phyloP scores from a whole-genome alignment of 2,797 vertebrate genomes.

The Pristis pectinata region DNA sequence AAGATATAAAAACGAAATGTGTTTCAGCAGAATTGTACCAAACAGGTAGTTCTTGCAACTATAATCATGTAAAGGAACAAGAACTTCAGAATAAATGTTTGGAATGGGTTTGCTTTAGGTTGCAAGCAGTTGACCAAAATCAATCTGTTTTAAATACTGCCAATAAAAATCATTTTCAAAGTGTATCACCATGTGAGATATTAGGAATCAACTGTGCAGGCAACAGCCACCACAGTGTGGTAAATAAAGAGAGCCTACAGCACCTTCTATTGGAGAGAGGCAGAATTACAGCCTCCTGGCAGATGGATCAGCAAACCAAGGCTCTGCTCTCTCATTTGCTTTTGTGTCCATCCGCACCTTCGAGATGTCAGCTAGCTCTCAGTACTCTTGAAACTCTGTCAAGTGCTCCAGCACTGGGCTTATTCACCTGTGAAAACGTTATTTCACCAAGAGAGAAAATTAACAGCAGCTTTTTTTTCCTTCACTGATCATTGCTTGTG shows the following conservation, averaged over 20 bases:
- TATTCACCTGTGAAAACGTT: conserved; percentile 36
- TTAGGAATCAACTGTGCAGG: not conserved
- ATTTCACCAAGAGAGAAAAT: conserved; percentile 37
- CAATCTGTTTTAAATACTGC: not conserved
- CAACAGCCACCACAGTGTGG: not conserved
- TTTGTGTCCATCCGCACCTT: conserved; percentile 18
- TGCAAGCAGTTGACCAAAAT: not conserved
- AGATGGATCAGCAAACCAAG: not conserved
- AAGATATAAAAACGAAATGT: not conserved
- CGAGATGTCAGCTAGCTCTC: conserved; percentile 26
- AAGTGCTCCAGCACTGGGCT: not conserved
- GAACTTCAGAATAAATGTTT: not conserved
- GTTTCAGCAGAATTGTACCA: not conserved
- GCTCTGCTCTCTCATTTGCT: conserved; percentile 20
- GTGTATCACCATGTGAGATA: not conserved
- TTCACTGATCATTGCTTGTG: conserved; percentile 42
- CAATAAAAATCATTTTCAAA: not conserved
- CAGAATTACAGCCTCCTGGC: conserved; percentile 27
- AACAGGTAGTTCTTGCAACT: too few species aligned
- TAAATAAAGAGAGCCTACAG: conserved; percentile 33
- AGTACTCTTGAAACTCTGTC: not conserved
- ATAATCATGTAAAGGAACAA: not conserved
- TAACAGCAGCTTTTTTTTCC: conserved; percentile 33
- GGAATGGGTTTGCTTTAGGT: not conserved
- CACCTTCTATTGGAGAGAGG: conserved; percentile 2